Evolutionary conservation across 2,888 invertebrate species (phyloP), one percentile per base, ranked within the genome.

Genomic region (Volucella bombylans): DNA sequence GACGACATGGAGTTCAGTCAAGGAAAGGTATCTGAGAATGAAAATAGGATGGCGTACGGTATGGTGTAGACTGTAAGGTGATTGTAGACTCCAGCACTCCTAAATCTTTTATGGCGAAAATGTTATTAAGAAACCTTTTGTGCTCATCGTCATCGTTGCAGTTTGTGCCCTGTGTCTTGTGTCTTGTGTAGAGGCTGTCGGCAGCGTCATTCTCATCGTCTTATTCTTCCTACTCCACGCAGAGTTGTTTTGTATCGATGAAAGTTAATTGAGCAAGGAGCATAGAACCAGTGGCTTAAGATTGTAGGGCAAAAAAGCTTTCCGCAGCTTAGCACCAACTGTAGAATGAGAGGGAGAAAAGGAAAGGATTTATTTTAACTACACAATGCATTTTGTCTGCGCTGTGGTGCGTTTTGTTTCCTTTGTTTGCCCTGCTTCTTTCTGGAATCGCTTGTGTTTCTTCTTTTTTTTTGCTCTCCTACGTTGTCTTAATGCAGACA

Each of bases 51-150:
- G 31, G 31, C 18, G 18, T 23, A 23, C 18, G 18, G 2, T 23
- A 23, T 23, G 2, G 18, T 23, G 18, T 23, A 23, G 18, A 23
- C 18, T 23, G 18, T 23, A 23, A 23, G 18, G 18, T 23, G 18
- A 23, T 2, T 31, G 31, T 31, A 31, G 31, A 31, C 31, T 31
- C 31, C 31, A 1, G 6, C 31, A 31, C 61, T 77, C 80, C 71
- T 72, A 81, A 77, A 81, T 85, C 72, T 68, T 81, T 69, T 83
- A 57, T 68, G 72, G 76, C 81, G 76, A 85, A 85, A 85, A 81
- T 72, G 76, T 85, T 81, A 81, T 85, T 81, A 85, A 81, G 85
- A 77, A 85, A 81, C 81, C 85, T 76, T 85, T 85, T 85, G 77
- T 81, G 41, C 72, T 81, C 81, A 77, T 85, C 74, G 81, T 68